Conservation (phyloP, 2,888 invertebrate genomes). For the Timema cristinae region DNA sequence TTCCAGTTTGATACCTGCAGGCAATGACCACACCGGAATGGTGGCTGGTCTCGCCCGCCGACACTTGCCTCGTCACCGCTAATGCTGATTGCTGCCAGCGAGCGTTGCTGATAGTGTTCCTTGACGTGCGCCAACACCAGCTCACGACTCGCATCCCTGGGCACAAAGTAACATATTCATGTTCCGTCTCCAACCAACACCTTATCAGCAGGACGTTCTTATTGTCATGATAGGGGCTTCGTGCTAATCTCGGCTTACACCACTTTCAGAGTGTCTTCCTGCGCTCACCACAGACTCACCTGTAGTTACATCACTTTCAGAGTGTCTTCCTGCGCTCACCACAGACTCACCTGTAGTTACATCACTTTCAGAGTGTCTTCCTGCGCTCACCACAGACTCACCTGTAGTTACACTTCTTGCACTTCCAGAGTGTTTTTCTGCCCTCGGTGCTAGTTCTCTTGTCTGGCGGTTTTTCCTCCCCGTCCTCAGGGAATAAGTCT, state of each 20-base stretch:
- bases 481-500: conserved; percentile 12
- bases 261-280: too few species aligned
- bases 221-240: too few species aligned
- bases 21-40: conserved; percentile 71
- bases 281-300: too few species aligned
- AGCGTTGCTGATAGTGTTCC: conserved; percentile 51
- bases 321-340: too few species aligned
- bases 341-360: too few species aligned
- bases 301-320: too few species aligned
- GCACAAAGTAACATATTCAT: conserved; percentile 27
- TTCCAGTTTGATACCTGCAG: conserved; percentile 80
- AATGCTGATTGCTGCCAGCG: conserved; percentile 37
- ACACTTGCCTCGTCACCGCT: conserved; percentile 6
- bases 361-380: neutral
- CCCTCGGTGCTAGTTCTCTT: conserved; percentile 28
- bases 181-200: too few species aligned
- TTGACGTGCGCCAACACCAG: conserved; percentile 63
- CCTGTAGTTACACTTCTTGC: conserved; percentile 86
- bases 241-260: too few species aligned
- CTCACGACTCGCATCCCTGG: conserved; percentile 60
- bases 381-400: conserved; percentile 44
- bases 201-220: too few species aligned
- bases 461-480: conserved; percentile 13
- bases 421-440: conserved; percentile 80
- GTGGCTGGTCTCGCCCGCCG: conserved; percentile 46